Percentiles rank a stretch among this genome's conserved stretches.
Evolutionary conservation across 2,888 invertebrate genomes (phyloP).

Genomic region (Eristalinus aeneus): DNA sequence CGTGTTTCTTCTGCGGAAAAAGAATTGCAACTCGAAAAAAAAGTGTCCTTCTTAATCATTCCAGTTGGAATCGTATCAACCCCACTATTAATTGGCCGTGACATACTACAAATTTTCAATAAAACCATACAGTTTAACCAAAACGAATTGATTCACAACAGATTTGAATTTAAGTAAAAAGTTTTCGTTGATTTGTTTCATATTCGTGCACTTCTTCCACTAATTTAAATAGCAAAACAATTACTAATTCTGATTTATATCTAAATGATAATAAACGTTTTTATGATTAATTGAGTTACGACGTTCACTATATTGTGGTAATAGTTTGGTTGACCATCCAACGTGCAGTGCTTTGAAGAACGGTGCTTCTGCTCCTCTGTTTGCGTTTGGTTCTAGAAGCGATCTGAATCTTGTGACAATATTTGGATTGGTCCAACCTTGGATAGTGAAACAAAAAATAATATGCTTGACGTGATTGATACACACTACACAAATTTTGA

Average conservation of each 20-base stretch:
- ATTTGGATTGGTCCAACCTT: background rate
- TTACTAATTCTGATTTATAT: background rate
- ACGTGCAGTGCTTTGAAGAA: background rate
- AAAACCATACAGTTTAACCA: background rate
- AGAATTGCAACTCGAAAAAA: no score
- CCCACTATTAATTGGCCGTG: conserved; percentile 4
- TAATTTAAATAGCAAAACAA: background rate
- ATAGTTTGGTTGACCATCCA: background rate
- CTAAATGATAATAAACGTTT: background rate
- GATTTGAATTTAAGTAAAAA: background rate
- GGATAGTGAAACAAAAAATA: background rate
- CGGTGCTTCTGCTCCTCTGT: conserved; percentile 1
- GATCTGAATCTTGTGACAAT: background rate
- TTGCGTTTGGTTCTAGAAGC: background rate
- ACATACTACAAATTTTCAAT: conserved; percentile 3
- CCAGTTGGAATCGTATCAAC: background rate
- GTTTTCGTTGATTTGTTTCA: background rate
- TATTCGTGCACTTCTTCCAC: conserved; percentile 3
- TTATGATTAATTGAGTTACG: no score
- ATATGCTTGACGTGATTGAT: background rate
- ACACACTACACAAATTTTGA: background rate
- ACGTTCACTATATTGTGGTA: no score
- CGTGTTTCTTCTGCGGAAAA: no score
- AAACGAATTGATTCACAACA: background rate
- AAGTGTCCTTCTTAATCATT: background rate